Evolutionary conservation across 2,113 vertebrate species (phyloP).

Genomic region (Neogobius melanostomus): DNA sequence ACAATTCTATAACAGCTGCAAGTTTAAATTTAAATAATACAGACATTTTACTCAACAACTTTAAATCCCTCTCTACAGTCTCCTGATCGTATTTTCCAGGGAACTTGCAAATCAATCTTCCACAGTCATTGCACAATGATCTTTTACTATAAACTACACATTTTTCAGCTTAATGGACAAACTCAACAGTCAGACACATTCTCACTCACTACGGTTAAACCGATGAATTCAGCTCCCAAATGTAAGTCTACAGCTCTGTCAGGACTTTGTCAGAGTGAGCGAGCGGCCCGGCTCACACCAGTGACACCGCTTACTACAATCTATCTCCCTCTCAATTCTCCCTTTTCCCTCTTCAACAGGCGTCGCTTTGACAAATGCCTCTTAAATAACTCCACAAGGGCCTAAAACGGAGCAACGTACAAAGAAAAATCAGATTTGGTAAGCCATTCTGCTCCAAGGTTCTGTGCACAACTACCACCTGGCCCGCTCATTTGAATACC

Average conservation of each 20-base stretch:
- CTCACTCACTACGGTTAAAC: constrained; percentile 36
- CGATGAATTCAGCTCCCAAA: constrained; percentile 49
- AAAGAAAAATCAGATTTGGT: constrained; percentile 62
- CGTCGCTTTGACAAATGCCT: constrained; percentile 77
- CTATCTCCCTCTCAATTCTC: constrained; percentile 53
- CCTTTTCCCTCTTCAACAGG: constrained; percentile 40
- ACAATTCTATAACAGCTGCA: no score
- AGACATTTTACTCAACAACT: no score
- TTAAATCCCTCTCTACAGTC: no score
- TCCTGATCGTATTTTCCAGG: no score
- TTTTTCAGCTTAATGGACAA: constrained; percentile 36
- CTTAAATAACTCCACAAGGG: constrained; percentile 58
- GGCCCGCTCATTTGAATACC: constrained; percentile 64
- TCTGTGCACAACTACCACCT: constrained; percentile 52
- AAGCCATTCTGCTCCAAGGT: constrained; percentile 57
- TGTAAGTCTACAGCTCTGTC: constrained; percentile 51
- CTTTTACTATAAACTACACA: not conserved
- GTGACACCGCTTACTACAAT: constrained; percentile 59
- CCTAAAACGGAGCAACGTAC: constrained; percentile 60
- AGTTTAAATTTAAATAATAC: no score
- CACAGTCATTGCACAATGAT: no score
- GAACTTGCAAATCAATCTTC: no score
- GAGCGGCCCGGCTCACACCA: constrained; percentile 62
- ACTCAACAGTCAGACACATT: constrained; percentile 53
- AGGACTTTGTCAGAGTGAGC: constrained; percentile 58